Conservation (phyloP, 2,888 invertebrate genomes). For the Therioaphis trifolii region DNA sequence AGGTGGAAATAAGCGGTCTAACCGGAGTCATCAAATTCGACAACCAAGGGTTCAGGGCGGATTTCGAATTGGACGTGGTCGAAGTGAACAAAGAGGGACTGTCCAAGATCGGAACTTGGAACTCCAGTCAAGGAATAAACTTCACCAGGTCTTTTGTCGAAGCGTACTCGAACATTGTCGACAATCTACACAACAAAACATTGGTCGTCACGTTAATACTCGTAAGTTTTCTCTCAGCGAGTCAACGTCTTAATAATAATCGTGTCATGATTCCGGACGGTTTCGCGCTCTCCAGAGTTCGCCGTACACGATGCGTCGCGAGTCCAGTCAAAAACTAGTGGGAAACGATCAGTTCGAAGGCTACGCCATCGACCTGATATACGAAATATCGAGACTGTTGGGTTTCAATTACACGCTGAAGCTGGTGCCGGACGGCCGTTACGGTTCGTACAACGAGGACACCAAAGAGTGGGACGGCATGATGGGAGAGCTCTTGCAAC, state of each 20-base stretch:
- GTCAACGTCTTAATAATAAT: too few relatives aligned
- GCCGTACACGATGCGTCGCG: conserved; percentile 95
- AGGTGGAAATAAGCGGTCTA: conserved; percentile 93
- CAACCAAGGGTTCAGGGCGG: conserved; percentile 91
- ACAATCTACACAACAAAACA: conserved; percentile 91
- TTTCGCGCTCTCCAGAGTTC: conserved; percentile 77
- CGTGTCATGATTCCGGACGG: neutral
- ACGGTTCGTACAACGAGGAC: conserved; percentile 83
- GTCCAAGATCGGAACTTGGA: conserved; percentile 88
- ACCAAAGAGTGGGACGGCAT: conserved; percentile 93
- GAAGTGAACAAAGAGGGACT: conserved; percentile 87
- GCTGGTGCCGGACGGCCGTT: conserved; percentile 85
- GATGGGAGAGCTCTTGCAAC: conserved; percentile 87
- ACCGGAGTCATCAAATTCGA: conserved; percentile 94
- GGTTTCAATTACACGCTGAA: conserved; percentile 90
- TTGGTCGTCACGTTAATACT: conserved; percentile 90
- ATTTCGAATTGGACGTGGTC: conserved; percentile 91
- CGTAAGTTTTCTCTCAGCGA: conserved; percentile 73
- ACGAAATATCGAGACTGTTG: conserved; percentile 87
- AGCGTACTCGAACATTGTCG: conserved; percentile 87
- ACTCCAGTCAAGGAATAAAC: conserved; percentile 87
- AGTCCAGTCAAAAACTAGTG: conserved; percentile 82
- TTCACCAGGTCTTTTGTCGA: conserved; percentile 88
- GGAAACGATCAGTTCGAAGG: conserved; percentile 95
- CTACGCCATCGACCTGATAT: conserved; percentile 92